phyloP scores from a whole-genome alignment of 1,140 invertebrate genomes.

The Calephelis virginiensis region DNA sequence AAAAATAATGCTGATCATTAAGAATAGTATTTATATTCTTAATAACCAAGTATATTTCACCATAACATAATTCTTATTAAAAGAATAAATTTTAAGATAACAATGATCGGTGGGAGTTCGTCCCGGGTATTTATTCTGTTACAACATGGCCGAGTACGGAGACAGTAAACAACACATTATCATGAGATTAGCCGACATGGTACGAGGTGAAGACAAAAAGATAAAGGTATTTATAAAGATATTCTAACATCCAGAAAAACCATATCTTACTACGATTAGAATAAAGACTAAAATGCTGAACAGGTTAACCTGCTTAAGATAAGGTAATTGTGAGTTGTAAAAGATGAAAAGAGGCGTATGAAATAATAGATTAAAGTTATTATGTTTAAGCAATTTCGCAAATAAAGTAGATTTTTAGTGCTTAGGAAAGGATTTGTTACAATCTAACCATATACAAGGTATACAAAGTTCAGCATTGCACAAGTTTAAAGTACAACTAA shows the following conservation, averaged over 20 bases:
- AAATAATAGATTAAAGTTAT: constrained; percentile 16
- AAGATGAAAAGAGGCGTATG: constrained; percentile 21
- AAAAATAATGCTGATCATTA: no score
- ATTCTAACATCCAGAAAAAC: background rate
- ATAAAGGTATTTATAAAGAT: background rate
- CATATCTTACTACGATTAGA: background rate
- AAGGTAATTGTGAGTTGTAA: constrained; percentile 21
- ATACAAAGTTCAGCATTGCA: background rate
- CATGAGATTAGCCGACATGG: constrained; percentile 10
- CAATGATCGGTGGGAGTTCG: constrained; percentile 1
- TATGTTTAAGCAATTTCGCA: background rate
- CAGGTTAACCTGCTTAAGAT: constrained; percentile 1
- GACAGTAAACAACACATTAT: constrained; percentile 10
- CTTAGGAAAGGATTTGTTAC: no score
- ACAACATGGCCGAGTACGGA: constrained; percentile 8
- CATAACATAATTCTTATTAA: background rate
- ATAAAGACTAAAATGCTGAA: constrained; percentile 6
- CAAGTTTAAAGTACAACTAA: no score
- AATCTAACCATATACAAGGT: background rate
- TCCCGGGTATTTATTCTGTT: constrained; percentile 9
- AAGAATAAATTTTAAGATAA: background rate
- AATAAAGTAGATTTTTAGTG: background rate
- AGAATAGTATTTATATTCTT: no score
- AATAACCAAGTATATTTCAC: no score
- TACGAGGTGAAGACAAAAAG: background rate